Percentiles rank a stretch among this genome's conserved stretches.
These are phyloP conservation scores for Harpagus bidentatus DNA, from an alignment of 2,113 vertebrate genomes.

Conservation along the genomic window DNA sequence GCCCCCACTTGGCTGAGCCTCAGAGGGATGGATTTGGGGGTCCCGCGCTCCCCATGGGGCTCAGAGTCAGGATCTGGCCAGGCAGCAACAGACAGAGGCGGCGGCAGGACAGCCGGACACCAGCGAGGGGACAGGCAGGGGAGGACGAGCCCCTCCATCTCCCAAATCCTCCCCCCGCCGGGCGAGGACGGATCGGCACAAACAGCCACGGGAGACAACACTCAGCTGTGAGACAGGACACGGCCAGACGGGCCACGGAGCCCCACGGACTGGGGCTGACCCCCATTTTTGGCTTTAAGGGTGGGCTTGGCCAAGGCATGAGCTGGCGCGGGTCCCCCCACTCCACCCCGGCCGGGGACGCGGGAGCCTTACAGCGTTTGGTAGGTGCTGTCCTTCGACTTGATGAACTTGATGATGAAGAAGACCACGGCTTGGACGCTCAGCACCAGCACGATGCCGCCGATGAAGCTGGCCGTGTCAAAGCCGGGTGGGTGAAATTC, in stretches of 20 bases:
- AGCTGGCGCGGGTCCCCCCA: fast-evolving
- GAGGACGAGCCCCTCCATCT: fast-evolving
- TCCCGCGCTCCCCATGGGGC: fast-evolving
- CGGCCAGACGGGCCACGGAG: background rate
- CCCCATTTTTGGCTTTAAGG: background rate
- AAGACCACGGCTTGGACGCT: slow-evolving; percentile 83
- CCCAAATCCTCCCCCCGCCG: fast-evolving
- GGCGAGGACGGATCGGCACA: background rate
- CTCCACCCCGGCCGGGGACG: fast-evolving
- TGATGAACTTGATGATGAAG: slow-evolving; percentile 88
- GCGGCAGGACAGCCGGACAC: background rate
- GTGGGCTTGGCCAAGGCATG: background rate
- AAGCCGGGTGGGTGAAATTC: slow-evolving; percentile 82
- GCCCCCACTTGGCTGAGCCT: background rate
- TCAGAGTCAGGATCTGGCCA: background rate
- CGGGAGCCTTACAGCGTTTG: slow-evolving; percentile 88
- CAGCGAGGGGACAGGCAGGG: fast-evolving
- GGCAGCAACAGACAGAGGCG: background rate
- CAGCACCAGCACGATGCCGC: slow-evolving; percentile 88
- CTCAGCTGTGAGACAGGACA: background rate
- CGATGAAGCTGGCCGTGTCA: slow-evolving; percentile 89
- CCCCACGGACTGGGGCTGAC: background rate
- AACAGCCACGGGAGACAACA: background rate
- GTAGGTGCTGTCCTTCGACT: slow-evolving; percentile 89
- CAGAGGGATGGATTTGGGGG: background rate